Base-by-base conservation (phyloP, 1,140 invertebrate species). In the Sinonovacula constricta region DNA sequence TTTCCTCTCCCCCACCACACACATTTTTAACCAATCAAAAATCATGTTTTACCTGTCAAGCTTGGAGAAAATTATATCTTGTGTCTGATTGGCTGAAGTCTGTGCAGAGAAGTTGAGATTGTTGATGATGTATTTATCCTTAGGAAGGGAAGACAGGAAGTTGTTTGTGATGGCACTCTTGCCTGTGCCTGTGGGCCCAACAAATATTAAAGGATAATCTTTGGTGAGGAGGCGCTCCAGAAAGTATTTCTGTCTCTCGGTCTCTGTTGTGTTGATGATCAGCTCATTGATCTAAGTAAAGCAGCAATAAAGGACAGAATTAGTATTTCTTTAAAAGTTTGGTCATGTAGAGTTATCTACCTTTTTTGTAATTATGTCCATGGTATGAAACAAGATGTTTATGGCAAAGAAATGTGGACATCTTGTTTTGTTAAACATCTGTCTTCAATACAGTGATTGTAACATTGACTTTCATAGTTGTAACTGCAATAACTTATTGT, bases 61-160 rank as follows among this genome's bases (percentile, higher is more conserved):
- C 71, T 90, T 91, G 1, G 90, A 89, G 75, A 91, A 88, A 15
- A 91, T 90, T 60, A 90, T 91, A 68, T 91, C 90, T 80, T 91
- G 91, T 18, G 88, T 89, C 68, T 89, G 87, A 84, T 90, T 89
- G 67, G 89, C 88, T 67, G 90, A 89, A 22, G 91, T 91, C 71
- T 90, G 89, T 24, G 91, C 89, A 5, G 91, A 91, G 81, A 91
- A 91, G 79, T 89, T 91, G n/a, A 91, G 83, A 79, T 89, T 90
- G 80, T 85, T 90, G 53, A 88, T 86, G 30, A 89, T 84, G 76
- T 86, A 91, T 76, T 89, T 88, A 71, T 90, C 88, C 62, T 85
- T 86, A 3, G 88, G 88, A n/a, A 91, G 81, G 63, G 88, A 71
- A 4, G 88, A 82, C 12, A 91, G 80, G 82, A 86, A 91, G 68